Evolutionary conservation across 53 echinoderm and acorn worm genomes (phyloP).

Genomic region (Astropecten irregularis): DNA sequence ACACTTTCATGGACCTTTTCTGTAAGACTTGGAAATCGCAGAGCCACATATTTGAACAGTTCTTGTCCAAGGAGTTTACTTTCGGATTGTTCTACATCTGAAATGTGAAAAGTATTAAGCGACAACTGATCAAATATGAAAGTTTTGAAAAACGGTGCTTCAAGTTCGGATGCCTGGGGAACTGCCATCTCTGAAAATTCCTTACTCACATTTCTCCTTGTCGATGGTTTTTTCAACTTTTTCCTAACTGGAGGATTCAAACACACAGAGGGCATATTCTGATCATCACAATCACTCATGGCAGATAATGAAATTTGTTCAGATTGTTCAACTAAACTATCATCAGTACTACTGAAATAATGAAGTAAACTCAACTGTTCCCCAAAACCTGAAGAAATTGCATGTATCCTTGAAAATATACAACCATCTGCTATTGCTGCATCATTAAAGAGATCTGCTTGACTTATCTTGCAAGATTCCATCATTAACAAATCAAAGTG

Average conservation of each 20-base stretch:
- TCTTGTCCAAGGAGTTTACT: not conserved
- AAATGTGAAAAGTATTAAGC: not conserved
- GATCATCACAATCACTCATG: no score
- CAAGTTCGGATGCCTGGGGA: slow-evolving; percentile 11
- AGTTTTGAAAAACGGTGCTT: not conserved
- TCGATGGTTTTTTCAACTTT: slow-evolving; percentile 5
- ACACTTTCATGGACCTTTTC: not conserved
- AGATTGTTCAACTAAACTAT: no score
- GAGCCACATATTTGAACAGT: slow-evolving; percentile 14
- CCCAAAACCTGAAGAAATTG: not conserved
- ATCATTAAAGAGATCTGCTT: not conserved
- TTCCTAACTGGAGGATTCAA: no score
- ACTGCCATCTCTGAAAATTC: slow-evolving; percentile 4
- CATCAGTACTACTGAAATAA: not conserved
- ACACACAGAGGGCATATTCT: no score
- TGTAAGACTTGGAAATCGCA: not conserved
- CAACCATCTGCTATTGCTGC: slow-evolving; percentile 3
- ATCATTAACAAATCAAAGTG: slow-evolving; percentile 18
- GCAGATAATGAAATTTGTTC: not conserved
- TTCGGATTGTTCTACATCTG: not conserved
- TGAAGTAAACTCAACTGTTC: slow-evolving; percentile 23
- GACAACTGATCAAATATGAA: not conserved
- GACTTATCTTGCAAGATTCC: not conserved
- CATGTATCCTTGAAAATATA: not conserved
- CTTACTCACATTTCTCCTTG: not conserved